Evolutionary conservation across 2,113 vertebrate species (phyloP).

Genomic region (Pachycephala philippinensis): DNA sequence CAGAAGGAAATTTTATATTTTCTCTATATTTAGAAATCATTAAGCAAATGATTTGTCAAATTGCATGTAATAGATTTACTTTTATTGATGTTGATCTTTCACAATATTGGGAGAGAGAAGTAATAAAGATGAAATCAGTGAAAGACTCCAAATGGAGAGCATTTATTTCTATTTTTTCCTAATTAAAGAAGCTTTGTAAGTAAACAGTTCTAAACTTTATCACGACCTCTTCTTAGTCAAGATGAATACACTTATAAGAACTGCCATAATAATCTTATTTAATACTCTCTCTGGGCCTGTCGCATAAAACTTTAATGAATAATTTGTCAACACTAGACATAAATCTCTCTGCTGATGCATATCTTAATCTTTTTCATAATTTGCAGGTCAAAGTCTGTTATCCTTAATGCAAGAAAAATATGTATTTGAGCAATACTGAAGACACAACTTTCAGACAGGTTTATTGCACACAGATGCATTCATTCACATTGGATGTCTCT

Average conservation of each 20-base stretch:
- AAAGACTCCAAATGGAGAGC: constrained; percentile 17
- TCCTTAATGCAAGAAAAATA: constrained; percentile 37
- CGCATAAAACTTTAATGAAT: constrained; percentile 59
- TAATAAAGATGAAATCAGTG: constrained; percentile 39
- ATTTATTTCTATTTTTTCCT: neutral
- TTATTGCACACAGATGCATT: constrained; percentile 38
- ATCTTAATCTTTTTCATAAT: constrained; percentile 63
- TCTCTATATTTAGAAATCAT: constrained; percentile 9
- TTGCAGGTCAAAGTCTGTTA: constrained; percentile 57
- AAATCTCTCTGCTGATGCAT: constrained; percentile 52
- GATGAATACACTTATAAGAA: constrained; percentile 55
- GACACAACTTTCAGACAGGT: constrained; percentile 22
- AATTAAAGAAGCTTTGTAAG: constrained; percentile 41
- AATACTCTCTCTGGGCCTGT: constrained; percentile 38
- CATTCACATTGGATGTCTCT: constrained; percentile 26
- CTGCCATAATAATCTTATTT: constrained; percentile 47
- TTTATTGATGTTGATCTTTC: constrained; percentile 33
- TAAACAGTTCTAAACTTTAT: constrained; percentile 40
- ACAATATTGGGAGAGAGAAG: neutral
- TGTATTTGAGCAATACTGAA: constrained; percentile 44
- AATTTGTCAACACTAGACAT: constrained; percentile 66
- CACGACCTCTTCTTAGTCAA: constrained; percentile 21
- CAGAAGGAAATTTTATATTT: neutral
- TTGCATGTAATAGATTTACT: neutral
- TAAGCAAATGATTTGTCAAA: constrained; percentile 35